phyloP scores from a whole-genome alignment of 2,113 vertebrate species.

The Sinocyclocheilus grahami region DNA sequence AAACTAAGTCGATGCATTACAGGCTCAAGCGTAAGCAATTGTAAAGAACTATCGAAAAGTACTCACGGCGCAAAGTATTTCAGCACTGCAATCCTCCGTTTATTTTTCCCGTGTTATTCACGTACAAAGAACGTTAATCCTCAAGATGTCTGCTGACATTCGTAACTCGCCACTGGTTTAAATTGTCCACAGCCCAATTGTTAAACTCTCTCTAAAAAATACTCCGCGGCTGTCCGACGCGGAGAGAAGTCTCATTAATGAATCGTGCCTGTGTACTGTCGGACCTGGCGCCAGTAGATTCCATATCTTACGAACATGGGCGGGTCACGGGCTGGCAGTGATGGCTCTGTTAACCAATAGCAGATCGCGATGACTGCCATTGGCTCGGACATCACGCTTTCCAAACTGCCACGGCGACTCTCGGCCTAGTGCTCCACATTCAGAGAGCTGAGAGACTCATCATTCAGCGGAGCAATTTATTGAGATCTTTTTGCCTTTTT shows the following conservation, averaged over 20 bases:
- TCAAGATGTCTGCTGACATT: conserved; percentile 42
- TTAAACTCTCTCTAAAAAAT: conserved; percentile 26
- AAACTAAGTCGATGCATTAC: background rate
- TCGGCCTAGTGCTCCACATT: conserved; percentile 44
- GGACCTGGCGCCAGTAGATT: conserved; percentile 93
- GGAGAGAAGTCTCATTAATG: conserved; percentile 68
- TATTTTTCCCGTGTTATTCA: conserved; percentile 44
- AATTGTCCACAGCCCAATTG: conserved; percentile 20
- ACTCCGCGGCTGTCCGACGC: conserved; percentile 18
- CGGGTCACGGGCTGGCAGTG: conserved; percentile 71
- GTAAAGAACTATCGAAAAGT: background rate
- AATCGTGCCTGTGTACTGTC: conserved; percentile 81
- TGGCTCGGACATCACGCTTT: conserved; percentile 71
- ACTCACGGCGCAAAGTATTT: conserved; percentile 44
- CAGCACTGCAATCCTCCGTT: conserved; percentile 15
- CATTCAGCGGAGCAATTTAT: conserved; percentile 72
- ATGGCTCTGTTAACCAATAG: conserved; percentile 80
- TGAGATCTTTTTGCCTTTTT: conserved; percentile 59
- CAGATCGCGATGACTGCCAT: conserved; percentile 70
- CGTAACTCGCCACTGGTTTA: conserved; percentile 29
- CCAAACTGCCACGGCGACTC: conserved; percentile 30
- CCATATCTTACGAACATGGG: conserved; percentile 88
- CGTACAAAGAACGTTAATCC: conserved; percentile 52
- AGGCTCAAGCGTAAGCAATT: background rate
- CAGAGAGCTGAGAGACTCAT: conserved; percentile 71